Evolutionary conservation across 1,140 invertebrate species (phyloP).

Genomic region (Battus philenor): DNA sequence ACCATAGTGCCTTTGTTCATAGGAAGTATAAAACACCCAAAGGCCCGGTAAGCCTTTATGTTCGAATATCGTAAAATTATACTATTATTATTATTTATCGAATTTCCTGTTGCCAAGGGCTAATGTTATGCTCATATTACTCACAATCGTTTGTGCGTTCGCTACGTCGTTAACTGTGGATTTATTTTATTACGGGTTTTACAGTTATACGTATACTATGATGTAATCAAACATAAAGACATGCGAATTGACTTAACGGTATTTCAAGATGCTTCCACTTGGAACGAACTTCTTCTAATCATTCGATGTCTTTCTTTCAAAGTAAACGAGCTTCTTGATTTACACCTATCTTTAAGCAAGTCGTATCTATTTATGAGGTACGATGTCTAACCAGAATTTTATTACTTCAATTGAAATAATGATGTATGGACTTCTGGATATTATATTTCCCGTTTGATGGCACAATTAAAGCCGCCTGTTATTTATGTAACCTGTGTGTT

Average conservation of each 20-base stretch:
- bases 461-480: no score
- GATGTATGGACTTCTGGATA: no score
- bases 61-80: neutral
- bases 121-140: conserved; percentile 5
- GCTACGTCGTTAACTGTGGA: conserved; percentile 3
- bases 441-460: no score
- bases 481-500: no score
- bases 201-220: conserved; percentile 4
- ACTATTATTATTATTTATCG: conserved; percentile 7
- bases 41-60: neutral
- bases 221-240: neutral
- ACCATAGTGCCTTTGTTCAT: neutral
- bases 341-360: no score
- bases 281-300: no score
- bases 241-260: conserved; percentile 1
- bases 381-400: no score
- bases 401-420: no score
- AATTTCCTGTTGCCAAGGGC: conserved; percentile 8
- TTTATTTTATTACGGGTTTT: conserved; percentile 9
- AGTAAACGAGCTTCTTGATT: no score
- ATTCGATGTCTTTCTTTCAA: no score
- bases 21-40: conserved; percentile 3
- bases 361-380: no score
- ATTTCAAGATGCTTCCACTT: neutral
- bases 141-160: conserved; percentile 4